Base-by-base conservation (phyloP, 1,140 invertebrate species). In the Leptonema lineaticorne region DNA sequence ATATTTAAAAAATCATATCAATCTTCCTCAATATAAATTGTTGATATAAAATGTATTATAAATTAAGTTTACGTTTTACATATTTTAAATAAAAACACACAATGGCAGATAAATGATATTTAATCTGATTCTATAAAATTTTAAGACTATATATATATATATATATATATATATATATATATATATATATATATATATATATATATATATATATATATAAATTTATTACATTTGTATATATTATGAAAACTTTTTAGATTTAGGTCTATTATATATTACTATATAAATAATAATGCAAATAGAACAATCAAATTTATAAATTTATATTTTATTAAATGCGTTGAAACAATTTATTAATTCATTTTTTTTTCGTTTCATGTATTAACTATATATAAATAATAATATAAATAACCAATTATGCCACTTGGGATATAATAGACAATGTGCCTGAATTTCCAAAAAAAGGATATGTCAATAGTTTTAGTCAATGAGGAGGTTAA, bases 381-480 rank as follows among this genome's bases (percentile, higher is more conserved):
- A 5, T 5, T 5, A 6, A 5, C 5, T 33, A 6, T 5, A 11
- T 33, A 11, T 33, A 6, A 33, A 41, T 41, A 9, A 24, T 24
- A 24, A 26, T 53, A 26, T 26, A 11, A n/a, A 26, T 11, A 20
- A 50, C 11, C 16, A 8, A 27, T 9, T 30, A 57, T 37, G 67
- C 59, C 71, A 69, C 71, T 72, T 69, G 71, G 71, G 71, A 68
- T 69, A 68, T 58, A 50, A 62, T 63, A 65, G 59, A 69, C 50
- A 69, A 65, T 69, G 71, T 72, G 71, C 68, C 68, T 69, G 65
- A 72, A 64, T 45, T 72, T 67, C 63, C 63, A 60, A 41, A 59
- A 56, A n/a, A 69, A 69, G 30, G 28, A 67, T 63, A 66, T 69
- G 71, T 67, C 68, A 67, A 67, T 72, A 72, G 71, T 69, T 62